These are phyloP conservation scores for Clitarchus hookeri DNA, from an alignment of 2,888 invertebrate species.

Conservation along the genomic window DNA sequence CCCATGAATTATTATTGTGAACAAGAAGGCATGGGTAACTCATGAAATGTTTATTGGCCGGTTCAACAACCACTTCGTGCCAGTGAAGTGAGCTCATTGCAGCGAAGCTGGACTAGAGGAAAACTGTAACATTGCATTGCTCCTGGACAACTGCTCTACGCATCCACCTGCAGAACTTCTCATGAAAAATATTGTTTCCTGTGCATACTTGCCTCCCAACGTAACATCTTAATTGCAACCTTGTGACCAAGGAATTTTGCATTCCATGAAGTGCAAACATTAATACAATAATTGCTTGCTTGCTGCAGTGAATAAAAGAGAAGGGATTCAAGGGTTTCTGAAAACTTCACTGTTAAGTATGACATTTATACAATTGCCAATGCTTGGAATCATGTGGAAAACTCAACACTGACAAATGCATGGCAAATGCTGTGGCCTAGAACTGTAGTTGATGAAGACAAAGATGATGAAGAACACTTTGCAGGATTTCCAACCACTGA, in stretches of 20 bases:
- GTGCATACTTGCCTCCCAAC: neutral
- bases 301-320: neutral
- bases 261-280: neutral
- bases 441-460: neutral
- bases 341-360: neutral
- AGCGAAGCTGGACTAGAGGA: neutral
- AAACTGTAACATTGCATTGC: neutral
- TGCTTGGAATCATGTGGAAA: neutral
- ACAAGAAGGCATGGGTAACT: neutral
- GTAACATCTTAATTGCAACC: neutral
- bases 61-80: neutral
- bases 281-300: neutral
- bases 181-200: neutral
- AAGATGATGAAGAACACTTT: neutral
- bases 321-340: too few relatives aligned
- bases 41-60: neutral
- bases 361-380: neutral
- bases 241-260: neutral
- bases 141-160: neutral
- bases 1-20: neutral
- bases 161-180: neutral
- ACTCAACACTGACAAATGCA: neutral
- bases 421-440: neutral
- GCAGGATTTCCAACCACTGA: neutral
- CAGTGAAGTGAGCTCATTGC: neutral